Conservation (phyloP, 2,113 vertebrate species). For the Corvus cornix region DNA sequence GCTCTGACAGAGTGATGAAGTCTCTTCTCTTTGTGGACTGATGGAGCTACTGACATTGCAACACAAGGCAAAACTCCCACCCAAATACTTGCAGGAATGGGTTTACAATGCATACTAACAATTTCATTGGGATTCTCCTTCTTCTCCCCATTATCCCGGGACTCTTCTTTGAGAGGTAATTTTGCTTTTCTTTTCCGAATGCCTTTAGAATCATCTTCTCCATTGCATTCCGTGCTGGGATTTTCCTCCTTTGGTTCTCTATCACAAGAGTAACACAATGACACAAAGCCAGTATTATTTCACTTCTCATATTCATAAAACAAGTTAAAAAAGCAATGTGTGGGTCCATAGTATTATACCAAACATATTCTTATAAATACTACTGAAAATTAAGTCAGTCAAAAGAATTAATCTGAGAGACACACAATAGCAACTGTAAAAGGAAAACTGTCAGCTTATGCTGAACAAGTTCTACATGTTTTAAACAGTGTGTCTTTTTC, state of each 20-base stretch:
- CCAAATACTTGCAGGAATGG: background rate
- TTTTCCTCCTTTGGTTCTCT: constrained; percentile 80
- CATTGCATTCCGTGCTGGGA: constrained; percentile 66
- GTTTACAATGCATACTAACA: constrained; percentile 65
- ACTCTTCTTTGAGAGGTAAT: constrained; percentile 71
- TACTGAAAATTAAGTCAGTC: background rate
- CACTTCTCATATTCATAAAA: background rate
- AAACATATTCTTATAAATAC: background rate
- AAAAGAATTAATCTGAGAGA: constrained; percentile 3
- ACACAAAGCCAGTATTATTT: constrained; percentile 35
- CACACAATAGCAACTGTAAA: constrained; percentile 6
- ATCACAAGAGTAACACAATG: constrained; percentile 40
- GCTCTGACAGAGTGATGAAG: background rate
- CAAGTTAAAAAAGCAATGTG: background rate
- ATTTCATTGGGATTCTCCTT: constrained; percentile 73
- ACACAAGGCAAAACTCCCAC: background rate
- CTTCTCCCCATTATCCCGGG: constrained; percentile 71
- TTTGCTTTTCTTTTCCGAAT: constrained; percentile 78
- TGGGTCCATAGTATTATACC: background rate
- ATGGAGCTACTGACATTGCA: background rate
- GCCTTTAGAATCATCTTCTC: constrained; percentile 74
- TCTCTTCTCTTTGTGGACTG: background rate
- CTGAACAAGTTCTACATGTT: constrained; percentile 21
- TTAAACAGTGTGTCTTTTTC: constrained; percentile 13
- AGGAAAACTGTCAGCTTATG: background rate